Evolutionary conservation across 2,888 invertebrate genomes (phyloP).

Genomic region (Yponomeuta cagnagella): DNA sequence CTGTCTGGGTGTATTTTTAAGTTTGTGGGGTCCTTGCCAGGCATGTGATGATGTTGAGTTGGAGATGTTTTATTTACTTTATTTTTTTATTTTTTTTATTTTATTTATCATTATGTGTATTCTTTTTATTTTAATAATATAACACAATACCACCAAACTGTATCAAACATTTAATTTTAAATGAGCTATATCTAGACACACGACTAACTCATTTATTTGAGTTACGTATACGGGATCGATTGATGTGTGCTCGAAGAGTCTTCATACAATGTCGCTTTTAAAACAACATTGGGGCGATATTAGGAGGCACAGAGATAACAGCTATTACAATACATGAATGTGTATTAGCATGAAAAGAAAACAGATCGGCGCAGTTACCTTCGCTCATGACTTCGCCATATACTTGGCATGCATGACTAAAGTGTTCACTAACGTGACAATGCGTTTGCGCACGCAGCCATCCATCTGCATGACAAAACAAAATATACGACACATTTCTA

Average conservation of each 20-base stretch:
- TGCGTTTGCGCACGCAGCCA: neutral
- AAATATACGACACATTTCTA: neutral
- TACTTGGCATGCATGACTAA: neutral
- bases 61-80: too few relatives aligned
- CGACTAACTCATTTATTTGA: too few relatives aligned
- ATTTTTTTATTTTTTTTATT: too few relatives aligned
- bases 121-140: too few relatives aligned
- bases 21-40: too few relatives aligned
- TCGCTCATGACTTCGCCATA: neutral
- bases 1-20: too few relatives aligned
- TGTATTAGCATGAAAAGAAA: neutral
- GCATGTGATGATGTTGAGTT: too few relatives aligned
- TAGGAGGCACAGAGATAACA: neutral
- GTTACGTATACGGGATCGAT: too few relatives aligned
- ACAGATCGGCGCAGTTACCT: neutral
- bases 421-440: neutral
- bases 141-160: too few relatives aligned
- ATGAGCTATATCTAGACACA: too few relatives aligned
- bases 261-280: neutral
- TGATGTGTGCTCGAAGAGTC: neutral
- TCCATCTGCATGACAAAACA: neutral
- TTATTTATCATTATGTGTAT: too few relatives aligned
- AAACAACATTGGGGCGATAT: neutral
- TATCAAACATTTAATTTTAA: too few relatives aligned
- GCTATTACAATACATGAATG: conserved; percentile 1